phyloP scores from a whole-genome alignment of 2,888 invertebrate genomes.

The Lepidocyrtinus sp. region DNA sequence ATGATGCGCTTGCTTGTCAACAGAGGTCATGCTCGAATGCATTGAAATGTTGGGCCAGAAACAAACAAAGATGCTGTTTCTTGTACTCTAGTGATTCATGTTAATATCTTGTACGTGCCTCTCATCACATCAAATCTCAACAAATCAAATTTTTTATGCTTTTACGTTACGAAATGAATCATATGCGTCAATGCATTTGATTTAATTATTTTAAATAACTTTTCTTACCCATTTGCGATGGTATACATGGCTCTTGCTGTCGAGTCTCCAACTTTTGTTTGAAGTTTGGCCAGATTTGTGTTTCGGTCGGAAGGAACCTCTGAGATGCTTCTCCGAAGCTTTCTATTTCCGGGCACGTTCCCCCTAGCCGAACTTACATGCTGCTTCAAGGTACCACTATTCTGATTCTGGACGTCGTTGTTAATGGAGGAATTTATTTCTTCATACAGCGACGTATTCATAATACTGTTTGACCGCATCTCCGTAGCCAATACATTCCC shows the following conservation, averaged over 20 bases:
- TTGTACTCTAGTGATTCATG: neutral
- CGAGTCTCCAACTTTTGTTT: constrained; percentile 64
- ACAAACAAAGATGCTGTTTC: neutral
- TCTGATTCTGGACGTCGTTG: constrained; percentile 25
- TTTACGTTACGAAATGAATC: too few relatives aligned
- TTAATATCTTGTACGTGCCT: too few relatives aligned
- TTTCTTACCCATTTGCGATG: constrained; percentile 67
- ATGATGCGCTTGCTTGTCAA: neutral
- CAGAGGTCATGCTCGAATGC: neutral
- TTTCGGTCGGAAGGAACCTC: constrained; percentile 66
- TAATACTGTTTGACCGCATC: constrained; percentile 26
- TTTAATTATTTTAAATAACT: too few relatives aligned
- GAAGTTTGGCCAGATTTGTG: constrained; percentile 62
- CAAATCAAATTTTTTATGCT: neutral
- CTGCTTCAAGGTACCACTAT: neutral
- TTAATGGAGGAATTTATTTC: constrained; percentile 36
- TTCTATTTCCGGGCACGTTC: constrained; percentile 49
- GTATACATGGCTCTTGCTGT: constrained; percentile 64
- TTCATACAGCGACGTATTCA: constrained; percentile 42
- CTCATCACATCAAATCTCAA: too few relatives aligned
- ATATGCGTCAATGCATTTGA: too few relatives aligned
- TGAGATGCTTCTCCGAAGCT: constrained; percentile 67
- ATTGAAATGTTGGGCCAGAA: neutral
- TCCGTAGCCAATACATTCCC: constrained; percentile 8
- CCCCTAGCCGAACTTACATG: neutral